A percentile compares a stretch with the other conserved stretches of the same genome.
These are phyloP conservation scores for Octonoba sinensis DNA, from an alignment of 2,888 invertebrate genomes.

Conservation along the genomic window DNA sequence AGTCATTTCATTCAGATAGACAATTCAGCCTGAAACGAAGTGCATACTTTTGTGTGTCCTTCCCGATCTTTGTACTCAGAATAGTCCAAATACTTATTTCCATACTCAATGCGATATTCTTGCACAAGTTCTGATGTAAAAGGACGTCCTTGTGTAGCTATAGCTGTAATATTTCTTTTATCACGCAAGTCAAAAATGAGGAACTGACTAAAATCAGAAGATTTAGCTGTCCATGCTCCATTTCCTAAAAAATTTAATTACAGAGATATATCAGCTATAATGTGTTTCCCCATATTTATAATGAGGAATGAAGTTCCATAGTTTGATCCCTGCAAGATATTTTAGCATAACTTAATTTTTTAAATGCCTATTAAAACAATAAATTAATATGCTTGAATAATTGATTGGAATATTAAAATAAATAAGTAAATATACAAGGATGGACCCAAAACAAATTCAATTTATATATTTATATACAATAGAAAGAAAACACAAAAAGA, in stretches of 20 bases:
- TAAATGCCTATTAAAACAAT: too few relatives aligned
- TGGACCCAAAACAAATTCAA: too few relatives aligned
- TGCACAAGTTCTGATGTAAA: conserved; percentile 92
- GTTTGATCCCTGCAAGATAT: too few relatives aligned
- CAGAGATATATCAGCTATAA: too few relatives aligned
- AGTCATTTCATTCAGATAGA: not conserved
- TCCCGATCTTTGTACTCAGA: conserved; percentile 89
- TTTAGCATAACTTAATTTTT: too few relatives aligned
- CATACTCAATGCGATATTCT: conserved; percentile 94
- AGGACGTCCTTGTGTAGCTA: conserved; percentile 90
- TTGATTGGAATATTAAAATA: too few relatives aligned
- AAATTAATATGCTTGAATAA: too few relatives aligned
- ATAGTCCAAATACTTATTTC: conserved; percentile 90
- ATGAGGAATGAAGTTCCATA: too few relatives aligned
- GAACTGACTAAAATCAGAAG: conserved; percentile 92
- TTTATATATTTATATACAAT: too few relatives aligned
- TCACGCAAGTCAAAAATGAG: conserved; percentile 89
- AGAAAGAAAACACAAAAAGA: too few relatives aligned
- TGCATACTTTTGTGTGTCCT: conserved; percentile 83
- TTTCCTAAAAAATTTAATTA: conserved; percentile 59
- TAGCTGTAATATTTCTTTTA: conserved; percentile 88
- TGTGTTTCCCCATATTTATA: too few relatives aligned
- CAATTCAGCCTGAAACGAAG: not conserved
- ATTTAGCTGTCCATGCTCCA: conserved; percentile 87
- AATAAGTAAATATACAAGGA: too few relatives aligned